Percentiles rank a stretch among this genome's conserved stretches.
These are phyloP conservation scores for Sebastes nivosus DNA, from an alignment of 2,797 vertebrate genomes.

Conservation along the genomic window DNA sequence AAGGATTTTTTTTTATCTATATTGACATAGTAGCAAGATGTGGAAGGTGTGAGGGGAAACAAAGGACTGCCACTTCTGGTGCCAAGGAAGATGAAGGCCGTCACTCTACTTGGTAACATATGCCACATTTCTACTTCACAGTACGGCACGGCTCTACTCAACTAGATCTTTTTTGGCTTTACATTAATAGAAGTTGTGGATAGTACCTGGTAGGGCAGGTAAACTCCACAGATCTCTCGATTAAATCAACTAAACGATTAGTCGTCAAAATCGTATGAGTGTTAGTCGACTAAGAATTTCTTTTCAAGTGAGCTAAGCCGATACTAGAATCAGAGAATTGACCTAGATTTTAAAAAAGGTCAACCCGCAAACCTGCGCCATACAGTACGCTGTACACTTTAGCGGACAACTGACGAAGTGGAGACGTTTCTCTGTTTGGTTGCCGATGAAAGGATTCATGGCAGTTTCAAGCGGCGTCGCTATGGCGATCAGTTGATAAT, in stretches of 20 bases:
- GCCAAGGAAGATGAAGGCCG: neutral
- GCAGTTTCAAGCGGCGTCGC: neutral
- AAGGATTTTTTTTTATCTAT: neutral
- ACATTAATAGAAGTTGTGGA: neutral
- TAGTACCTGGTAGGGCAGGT: neutral
- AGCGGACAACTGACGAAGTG: neutral
- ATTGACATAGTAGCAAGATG: conserved; percentile 19
- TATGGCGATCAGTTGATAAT: neutral
- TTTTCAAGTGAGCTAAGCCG: too few species aligned
- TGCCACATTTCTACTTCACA: neutral
- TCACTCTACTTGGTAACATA: neutral
- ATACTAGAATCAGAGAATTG: too few species aligned
- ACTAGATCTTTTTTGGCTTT: neutral
- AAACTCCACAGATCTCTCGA: too few species aligned
- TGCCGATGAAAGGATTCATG: too few species aligned
- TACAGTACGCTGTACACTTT: neutral
- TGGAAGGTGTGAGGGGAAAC: conserved; percentile 10
- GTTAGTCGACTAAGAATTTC: too few species aligned
- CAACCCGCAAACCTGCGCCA: too few species aligned
- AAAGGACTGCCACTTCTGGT: neutral
- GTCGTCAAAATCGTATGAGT: too few species aligned
- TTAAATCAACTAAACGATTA: too few species aligned
- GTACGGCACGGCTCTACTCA: neutral
- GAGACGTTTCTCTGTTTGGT: neutral
- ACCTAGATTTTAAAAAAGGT: too few species aligned